phyloP scores from a whole-genome alignment of 2,888 invertebrate species.

The Zootermopsis nevadensis region DNA sequence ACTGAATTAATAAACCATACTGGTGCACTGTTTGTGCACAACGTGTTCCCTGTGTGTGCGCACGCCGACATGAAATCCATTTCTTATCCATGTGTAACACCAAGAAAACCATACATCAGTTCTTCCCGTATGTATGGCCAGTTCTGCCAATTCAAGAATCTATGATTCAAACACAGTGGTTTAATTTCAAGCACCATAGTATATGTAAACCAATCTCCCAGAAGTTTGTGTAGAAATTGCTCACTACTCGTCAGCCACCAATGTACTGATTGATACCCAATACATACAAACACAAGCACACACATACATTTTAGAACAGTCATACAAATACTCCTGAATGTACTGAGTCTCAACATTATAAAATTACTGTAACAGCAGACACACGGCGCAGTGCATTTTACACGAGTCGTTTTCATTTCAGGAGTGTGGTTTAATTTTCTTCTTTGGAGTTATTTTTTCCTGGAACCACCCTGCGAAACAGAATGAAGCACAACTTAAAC shows the following conservation, averaged over 20 bases:
- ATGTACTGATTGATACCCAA: background rate
- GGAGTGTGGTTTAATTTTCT: conserved; percentile 25
- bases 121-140: background rate
- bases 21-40: too few species aligned
- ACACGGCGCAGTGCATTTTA: background rate
- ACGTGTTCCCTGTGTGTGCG: background rate
- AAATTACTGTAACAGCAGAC: background rate
- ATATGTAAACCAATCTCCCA: conserved; percentile 26
- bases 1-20: too few species aligned
- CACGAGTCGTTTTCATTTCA: background rate
- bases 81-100: conserved; percentile 41
- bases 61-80: background rate
- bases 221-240: conserved; percentile 12
- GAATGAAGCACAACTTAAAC: conserved; percentile 1
- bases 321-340: conserved; percentile 36
- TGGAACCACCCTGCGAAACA: conserved; percentile 52
- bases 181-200: conserved; percentile 29
- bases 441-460: conserved; percentile 52
- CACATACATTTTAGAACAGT: conserved; percentile 27
- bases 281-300: conserved; percentile 21
- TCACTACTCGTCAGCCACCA: background rate
- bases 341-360: background rate
- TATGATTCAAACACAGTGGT: conserved; percentile 8
- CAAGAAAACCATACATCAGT: conserved; percentile 25
- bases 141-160: background rate